Conservation (phyloP, 2,797 vertebrate genomes). For the Cirrhinus molitorella region DNA sequence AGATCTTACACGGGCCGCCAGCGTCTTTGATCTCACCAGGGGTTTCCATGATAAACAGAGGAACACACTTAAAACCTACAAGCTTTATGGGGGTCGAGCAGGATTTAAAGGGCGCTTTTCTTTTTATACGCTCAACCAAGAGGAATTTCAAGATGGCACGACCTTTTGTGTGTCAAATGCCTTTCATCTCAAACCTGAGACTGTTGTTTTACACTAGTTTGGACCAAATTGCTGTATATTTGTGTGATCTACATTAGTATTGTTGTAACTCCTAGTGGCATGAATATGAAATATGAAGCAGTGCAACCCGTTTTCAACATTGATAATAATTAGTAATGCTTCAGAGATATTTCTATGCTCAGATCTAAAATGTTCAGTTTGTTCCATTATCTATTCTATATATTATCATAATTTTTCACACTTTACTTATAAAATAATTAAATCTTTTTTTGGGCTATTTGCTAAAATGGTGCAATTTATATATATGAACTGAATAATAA, state of each 20-base stretch:
- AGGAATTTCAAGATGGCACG: slow-evolving; percentile 4
- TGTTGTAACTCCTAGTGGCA: not conserved
- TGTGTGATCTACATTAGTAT: not conserved
- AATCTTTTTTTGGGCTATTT: no score
- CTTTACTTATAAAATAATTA: no score
- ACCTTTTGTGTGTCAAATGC: slow-evolving; percentile 2
- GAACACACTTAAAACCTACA: slow-evolving; percentile 32
- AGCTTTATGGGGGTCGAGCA: slow-evolving; percentile 34
- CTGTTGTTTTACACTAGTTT: not conserved
- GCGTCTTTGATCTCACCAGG: slow-evolving; percentile 45
- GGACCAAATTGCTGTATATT: not conserved
- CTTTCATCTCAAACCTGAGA: not conserved
- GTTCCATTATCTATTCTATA: no score
- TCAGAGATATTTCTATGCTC: no score
- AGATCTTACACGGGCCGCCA: slow-evolving; percentile 21
- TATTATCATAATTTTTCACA: no score
- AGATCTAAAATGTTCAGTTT: no score
- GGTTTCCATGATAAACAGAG: slow-evolving; percentile 50
- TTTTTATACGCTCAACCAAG: slow-evolving; percentile 40
- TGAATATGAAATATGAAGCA: no score
- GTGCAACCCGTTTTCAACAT: no score
- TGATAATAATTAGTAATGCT: no score
- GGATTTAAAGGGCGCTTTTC: not conserved
- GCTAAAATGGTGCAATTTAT: no score
- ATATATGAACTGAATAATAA: no score